These are phyloP conservation scores for Eristalinus sepulchralis DNA, from an alignment of 2,888 invertebrate genomes.

Conservation along the genomic window DNA sequence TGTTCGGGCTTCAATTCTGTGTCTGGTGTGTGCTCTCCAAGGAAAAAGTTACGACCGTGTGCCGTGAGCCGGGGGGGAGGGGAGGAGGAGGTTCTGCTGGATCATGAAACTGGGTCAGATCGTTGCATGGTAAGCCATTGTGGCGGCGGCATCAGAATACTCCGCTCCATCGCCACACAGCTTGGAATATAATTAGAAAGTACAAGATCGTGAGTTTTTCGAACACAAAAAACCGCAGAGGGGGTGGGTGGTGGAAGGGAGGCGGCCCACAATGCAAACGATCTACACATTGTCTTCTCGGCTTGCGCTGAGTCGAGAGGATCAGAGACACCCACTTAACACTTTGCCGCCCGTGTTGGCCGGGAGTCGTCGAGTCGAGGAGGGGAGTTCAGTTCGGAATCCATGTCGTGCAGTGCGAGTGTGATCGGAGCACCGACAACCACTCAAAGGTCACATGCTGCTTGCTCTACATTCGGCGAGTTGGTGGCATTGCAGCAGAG, in stretches of 20 bases:
- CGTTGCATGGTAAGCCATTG: slow-evolving; percentile 30
- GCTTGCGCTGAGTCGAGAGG: slow-evolving; percentile 1
- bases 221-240: neutral
- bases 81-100: slow-evolving; percentile 47
- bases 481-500: too few species aligned
- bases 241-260: neutral
- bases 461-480: too few species aligned
- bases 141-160: neutral
- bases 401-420: neutral
- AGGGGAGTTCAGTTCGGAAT: slow-evolving; percentile 30
- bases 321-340: slow-evolving; percentile 52
- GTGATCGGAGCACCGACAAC: neutral
- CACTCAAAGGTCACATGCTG: too few species aligned
- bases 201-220: slow-evolving; percentile 65
- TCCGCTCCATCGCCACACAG: neutral
- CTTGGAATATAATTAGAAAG: slow-evolving; percentile 66
- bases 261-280: slow-evolving; percentile 40
- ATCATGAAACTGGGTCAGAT: slow-evolving; percentile 65
- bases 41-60: slow-evolving; percentile 23
- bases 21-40: slow-evolving; percentile 17
- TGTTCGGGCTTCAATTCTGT: neutral
- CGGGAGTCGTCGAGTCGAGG: neutral
- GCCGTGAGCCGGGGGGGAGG: too few species aligned
- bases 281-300: slow-evolving; percentile 31
- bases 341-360: slow-evolving; percentile 20